Conservation (phyloP, 2,888 invertebrate species). For the Stenichneumon culpator region DNA sequence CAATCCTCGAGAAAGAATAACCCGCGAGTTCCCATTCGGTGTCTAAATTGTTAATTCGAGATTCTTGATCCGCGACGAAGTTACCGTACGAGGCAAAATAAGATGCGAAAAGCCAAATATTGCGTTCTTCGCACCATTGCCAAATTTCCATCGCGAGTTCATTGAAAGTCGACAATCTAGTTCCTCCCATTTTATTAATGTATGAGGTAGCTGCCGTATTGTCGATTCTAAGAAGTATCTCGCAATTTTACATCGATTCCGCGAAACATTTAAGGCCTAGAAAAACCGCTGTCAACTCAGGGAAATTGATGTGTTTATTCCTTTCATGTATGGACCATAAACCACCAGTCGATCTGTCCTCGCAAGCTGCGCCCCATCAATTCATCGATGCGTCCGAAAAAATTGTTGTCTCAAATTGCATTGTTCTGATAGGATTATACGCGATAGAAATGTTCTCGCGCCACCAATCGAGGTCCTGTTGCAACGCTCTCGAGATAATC, state of each 20-base stretch:
- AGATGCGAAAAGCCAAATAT: constrained; percentile 20
- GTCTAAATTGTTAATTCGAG: constrained; percentile 5
- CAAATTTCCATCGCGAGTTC: neutral
- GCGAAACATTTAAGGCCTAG: constrained; percentile 56
- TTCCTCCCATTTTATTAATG: constrained; percentile 57
- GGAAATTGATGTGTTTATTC: constrained; percentile 45
- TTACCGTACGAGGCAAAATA: constrained; percentile 22
- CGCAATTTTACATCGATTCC: constrained; percentile 26
- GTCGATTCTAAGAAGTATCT: constrained; percentile 52
- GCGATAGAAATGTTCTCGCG: neutral
- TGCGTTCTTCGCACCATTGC: constrained; percentile 45
- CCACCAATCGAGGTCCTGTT: constrained; percentile 40
- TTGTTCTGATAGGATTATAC: constrained; percentile 32
- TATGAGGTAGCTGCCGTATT: constrained; percentile 59
- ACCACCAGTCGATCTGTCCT: constrained; percentile 12
- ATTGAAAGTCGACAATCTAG: constrained; percentile 27
- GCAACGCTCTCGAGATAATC: constrained; percentile 6
- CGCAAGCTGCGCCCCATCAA: constrained; percentile 70
- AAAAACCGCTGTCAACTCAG: constrained; percentile 44
- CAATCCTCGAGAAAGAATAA: constrained; percentile 6
- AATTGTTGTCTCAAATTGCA: constrained; percentile 46
- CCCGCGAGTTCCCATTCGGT: constrained; percentile 16
- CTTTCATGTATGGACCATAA: constrained; percentile 25
- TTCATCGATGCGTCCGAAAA: constrained; percentile 65
- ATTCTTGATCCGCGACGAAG: constrained; percentile 9